phyloP scores from a whole-genome alignment of 2,113 vertebrate genomes.

The Struthidea cinerea region DNA sequence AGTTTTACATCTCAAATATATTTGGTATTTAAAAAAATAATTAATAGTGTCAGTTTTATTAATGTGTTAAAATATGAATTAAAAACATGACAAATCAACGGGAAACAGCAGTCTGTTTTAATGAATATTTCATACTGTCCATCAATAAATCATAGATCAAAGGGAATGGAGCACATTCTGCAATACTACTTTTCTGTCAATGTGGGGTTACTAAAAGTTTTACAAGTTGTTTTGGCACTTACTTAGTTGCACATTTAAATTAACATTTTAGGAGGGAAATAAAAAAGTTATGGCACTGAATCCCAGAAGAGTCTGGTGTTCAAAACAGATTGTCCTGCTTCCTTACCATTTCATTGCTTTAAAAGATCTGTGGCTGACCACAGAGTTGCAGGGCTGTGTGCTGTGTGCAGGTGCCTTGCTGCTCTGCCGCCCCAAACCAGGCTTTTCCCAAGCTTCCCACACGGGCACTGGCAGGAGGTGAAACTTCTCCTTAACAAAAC shows the following conservation, averaged over 20 bases:
- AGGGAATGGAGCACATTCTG: constrained; percentile 21
- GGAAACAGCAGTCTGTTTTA: constrained; percentile 73
- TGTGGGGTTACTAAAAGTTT: constrained; percentile 55
- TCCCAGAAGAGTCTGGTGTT: background rate
- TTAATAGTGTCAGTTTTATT: constrained; percentile 75
- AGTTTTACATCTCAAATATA: constrained; percentile 57
- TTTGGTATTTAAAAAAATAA: constrained; percentile 70
- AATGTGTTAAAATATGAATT: constrained; percentile 79
- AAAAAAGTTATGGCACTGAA: background rate
- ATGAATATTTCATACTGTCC: constrained; percentile 74
- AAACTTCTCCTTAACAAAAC: background rate
- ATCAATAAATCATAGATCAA: constrained; percentile 74
- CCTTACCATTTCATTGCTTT: background rate
- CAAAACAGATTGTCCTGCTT: background rate
- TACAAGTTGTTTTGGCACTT: constrained; percentile 30
- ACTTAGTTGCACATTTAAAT: constrained; percentile 19
- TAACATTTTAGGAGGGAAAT: constrained; percentile 14
- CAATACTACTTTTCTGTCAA: constrained; percentile 34
- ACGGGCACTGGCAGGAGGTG: background rate
- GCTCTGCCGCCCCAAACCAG: background rate
- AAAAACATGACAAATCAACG: constrained; percentile 75
- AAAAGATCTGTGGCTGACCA: background rate
- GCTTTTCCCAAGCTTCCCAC: background rate
- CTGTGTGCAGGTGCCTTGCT: fast-evolving
- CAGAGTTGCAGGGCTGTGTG: background rate